phyloP scores from a whole-genome alignment of 2,888 invertebrate species.

The Limnephilus rhombicus region DNA sequence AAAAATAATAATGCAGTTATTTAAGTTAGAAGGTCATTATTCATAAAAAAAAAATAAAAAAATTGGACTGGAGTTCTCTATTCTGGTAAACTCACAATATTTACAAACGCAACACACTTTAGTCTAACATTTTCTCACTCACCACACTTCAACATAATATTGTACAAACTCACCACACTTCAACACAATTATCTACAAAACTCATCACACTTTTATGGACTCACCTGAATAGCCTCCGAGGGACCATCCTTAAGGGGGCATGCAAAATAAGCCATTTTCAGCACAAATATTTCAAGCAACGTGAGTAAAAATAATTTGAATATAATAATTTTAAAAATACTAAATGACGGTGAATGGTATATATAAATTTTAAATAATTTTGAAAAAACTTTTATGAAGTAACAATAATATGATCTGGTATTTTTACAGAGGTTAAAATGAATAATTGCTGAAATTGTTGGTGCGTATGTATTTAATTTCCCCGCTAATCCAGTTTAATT shows the following conservation, averaged over 20 bases:
- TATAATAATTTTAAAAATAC: background rate
- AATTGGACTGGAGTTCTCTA: no score
- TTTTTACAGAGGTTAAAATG: background rate
- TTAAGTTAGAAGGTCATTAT: no score
- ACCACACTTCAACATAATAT: no score
- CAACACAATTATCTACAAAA: background rate
- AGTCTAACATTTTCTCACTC: no score
- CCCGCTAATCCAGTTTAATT: no score
- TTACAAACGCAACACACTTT: background rate
- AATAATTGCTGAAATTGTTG: no score
- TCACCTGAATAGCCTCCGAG: conserved; percentile 60
- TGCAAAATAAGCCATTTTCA: conserved; percentile 56
- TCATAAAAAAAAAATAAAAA: no score
- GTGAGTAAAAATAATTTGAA: background rate
- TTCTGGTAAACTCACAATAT: no score
- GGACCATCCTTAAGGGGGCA: conserved; percentile 58
- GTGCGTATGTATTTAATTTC: no score
- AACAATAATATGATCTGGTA: background rate
- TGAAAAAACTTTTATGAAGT: background rate
- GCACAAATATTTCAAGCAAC: conserved; percentile 10
- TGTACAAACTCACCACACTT: background rate
- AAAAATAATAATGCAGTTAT: no score
- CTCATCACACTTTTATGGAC: conserved; percentile 5
- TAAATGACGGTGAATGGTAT: background rate
- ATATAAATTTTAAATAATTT: background rate